Evolutionary conservation across 2,113 vertebrate species (phyloP).

Genomic region (Garra rufa): DNA sequence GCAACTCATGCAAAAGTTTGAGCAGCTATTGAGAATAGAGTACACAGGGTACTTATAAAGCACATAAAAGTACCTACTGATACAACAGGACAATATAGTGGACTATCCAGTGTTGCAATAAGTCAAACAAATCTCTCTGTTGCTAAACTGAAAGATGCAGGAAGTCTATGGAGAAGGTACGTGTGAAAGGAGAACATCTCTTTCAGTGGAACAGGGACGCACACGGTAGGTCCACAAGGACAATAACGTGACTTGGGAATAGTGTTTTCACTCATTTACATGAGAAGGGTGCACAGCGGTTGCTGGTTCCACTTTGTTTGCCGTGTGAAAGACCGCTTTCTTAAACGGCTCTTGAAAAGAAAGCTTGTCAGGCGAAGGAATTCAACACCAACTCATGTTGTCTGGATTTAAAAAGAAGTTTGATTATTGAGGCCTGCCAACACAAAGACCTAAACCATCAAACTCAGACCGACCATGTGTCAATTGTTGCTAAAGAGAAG

Average conservation of each 20-base stretch:
- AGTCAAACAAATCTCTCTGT: constrained; percentile 47
- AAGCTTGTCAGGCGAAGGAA: constrained; percentile 34
- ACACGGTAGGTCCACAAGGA: constrained; percentile 57
- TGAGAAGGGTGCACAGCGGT: constrained; percentile 62
- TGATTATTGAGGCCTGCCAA: constrained; percentile 45
- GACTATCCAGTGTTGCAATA: constrained; percentile 8
- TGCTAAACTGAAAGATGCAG: constrained; percentile 53
- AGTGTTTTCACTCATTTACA: constrained; percentile 72
- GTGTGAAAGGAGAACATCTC: constrained; percentile 69
- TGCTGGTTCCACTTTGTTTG: constrained; percentile 60
- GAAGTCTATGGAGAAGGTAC: constrained; percentile 66
- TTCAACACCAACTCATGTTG: constrained; percentile 49
- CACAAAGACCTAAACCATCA: constrained; percentile 46
- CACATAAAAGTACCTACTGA: constrained; percentile 13
- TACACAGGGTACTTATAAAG: not conserved
- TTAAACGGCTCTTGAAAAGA: constrained; percentile 49
- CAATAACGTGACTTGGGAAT: constrained; percentile 58
- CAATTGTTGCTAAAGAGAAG: constrained; percentile 39
- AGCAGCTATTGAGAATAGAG: not conserved
- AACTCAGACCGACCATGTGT: constrained; percentile 27
- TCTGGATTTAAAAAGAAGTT: constrained; percentile 61
- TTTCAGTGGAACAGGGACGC: constrained; percentile 59
- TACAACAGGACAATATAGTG: not conserved
- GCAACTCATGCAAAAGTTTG: not conserved
- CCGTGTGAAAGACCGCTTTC: constrained; percentile 56